Evolutionary conservation across 2,113 vertebrate genomes (phyloP).

Genomic region (Synodontis membranacea): DNA sequence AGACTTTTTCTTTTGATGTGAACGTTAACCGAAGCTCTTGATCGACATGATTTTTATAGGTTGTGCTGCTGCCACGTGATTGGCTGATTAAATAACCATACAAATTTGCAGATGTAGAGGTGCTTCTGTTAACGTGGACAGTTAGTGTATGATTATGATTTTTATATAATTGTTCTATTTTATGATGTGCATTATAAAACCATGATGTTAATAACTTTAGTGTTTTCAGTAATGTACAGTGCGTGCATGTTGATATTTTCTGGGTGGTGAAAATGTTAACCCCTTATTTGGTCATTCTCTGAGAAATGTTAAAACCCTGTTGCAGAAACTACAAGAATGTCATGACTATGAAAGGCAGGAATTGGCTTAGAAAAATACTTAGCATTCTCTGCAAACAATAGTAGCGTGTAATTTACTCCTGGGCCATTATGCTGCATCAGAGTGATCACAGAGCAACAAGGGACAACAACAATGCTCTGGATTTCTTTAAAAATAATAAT

Average conservation of each 20-base stretch:
- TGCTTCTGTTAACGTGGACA: neutral
- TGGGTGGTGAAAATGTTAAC: neutral
- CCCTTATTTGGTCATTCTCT: too few relatives aligned
- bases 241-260: too few relatives aligned
- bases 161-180: too few relatives aligned
- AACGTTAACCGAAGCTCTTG: too few relatives aligned
- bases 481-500: neutral
- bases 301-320: neutral
- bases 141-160: too few relatives aligned
- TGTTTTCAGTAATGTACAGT: too few relatives aligned
- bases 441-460: neutral
- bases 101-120: too few relatives aligned
- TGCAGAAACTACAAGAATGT: neutral
- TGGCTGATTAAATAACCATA: neutral
- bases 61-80: neutral
- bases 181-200: too few relatives aligned
- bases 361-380: neutral
- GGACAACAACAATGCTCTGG: neutral
- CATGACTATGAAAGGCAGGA: neutral
- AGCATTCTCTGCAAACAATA: neutral
- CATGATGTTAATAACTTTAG: too few relatives aligned
- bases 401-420: neutral
- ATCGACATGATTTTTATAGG: neutral
- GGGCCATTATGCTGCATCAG: neutral
- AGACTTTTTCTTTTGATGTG: neutral